phyloP scores from a whole-genome alignment of 2,888 invertebrate genomes.

The Drosophila barbarae region DNA sequence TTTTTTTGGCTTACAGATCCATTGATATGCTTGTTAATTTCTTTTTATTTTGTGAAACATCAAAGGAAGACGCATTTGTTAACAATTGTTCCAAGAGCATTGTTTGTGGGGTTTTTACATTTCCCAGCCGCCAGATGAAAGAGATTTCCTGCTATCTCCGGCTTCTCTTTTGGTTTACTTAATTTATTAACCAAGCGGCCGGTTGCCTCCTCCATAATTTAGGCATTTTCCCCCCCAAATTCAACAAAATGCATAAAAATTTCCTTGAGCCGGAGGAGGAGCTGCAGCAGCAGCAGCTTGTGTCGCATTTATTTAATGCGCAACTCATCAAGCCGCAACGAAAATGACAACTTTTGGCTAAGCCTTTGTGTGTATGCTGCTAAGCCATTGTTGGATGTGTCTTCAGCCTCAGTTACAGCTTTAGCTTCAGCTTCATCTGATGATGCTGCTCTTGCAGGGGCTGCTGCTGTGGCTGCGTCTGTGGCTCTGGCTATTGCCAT shows the following conservation, averaged over 20 bases:
- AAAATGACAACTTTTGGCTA: constrained; percentile 46
- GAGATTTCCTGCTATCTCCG: constrained; percentile 9
- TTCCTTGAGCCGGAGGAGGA: constrained; percentile 23
- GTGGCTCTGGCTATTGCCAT: constrained; percentile 35
- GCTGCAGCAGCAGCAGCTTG: constrained; percentile 12
- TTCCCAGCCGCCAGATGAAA: constrained; percentile 11
- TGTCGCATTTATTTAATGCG: constrained; percentile 62
- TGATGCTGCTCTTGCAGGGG: constrained; percentile 22
- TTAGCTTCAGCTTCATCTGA: constrained; percentile 2
- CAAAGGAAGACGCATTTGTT: constrained; percentile 7
- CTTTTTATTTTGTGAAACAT: constrained; percentile 1
- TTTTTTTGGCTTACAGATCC: neutral
- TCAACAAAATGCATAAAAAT: constrained; percentile 45
- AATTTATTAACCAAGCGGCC: constrained; percentile 32
- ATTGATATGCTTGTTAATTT: constrained; percentile 14
- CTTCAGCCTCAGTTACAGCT: neutral
- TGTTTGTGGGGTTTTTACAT: constrained; percentile 5
- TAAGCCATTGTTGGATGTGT: constrained; percentile 43
- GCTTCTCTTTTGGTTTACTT: constrained; percentile 12
- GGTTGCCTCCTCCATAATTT: constrained; percentile 38
- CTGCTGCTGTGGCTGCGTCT: neutral
- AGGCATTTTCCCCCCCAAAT: constrained; percentile 38
- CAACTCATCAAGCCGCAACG: constrained; percentile 51
- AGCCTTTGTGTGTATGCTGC: constrained; percentile 22
- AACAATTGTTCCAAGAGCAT: constrained; percentile 12